Conservation (phyloP, 2,797 vertebrate genomes). For the Malacoraja senta region DNA sequence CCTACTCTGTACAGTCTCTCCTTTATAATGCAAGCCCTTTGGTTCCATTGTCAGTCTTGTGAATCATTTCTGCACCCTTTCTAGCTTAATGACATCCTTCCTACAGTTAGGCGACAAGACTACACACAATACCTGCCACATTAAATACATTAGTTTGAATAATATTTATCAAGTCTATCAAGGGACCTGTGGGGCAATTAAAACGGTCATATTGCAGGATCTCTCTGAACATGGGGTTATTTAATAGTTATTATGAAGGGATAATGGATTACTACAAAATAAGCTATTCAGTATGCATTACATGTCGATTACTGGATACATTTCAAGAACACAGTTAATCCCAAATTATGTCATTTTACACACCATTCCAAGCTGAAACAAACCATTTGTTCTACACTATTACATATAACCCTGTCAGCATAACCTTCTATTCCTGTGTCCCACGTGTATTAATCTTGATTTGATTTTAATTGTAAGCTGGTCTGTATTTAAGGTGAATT, state of each 20-base stretch:
- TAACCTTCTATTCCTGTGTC: not conserved
- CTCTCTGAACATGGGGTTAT: not conserved
- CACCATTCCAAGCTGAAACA: not conserved
- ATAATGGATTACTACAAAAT: constrained; percentile 9
- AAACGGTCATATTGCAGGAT: not conserved
- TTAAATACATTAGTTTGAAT: not conserved
- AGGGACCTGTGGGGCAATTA: not conserved
- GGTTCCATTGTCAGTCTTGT: no score
- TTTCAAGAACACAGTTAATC: not conserved
- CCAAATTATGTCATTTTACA: not conserved
- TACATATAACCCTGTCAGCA: not conserved
- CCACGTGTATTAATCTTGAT: not conserved
- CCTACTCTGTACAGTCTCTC: no score
- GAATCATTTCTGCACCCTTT: no score
- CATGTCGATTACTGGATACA: not conserved
- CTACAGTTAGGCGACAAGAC: no score
- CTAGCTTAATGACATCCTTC: no score
- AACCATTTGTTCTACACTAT: not conserved
- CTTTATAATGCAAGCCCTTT: no score
- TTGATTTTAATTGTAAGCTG: not conserved
- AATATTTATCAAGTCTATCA: not conserved
- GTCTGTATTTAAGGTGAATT: not conserved
- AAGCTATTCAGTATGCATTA: not conserved
- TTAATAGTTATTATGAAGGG: not conserved
- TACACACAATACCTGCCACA: no score